Evolutionary conservation across 2,797 vertebrate genomes (phyloP), one percentile per base, ranked within the genome.

Genomic region (Thunnus albacares): DNA sequence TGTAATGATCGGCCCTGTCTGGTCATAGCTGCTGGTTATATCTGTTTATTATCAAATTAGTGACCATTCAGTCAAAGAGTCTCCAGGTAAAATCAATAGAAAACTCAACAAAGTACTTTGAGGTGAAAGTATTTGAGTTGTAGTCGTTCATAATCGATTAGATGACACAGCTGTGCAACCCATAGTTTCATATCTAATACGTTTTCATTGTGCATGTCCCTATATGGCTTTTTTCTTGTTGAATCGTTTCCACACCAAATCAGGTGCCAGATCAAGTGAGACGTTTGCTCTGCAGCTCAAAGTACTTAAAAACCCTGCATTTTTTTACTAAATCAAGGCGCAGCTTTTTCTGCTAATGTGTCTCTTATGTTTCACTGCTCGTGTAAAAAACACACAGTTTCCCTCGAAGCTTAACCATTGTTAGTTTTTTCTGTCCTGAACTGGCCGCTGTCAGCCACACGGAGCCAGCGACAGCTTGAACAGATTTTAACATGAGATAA

Each of bases 1-100:
- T 75, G 55, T 73, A 87, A 67, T 62, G 82, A 91, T 81, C 11
- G 22, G 55, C 20, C 30, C 24, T 52, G 63, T 65, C 55, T 72
- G 55, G 33, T 41, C 33, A 33, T 41, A 67, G 3, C 28, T 30
- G 28, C 28, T 30, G 28, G 5, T 30, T 30, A 30, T 5, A 30
- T 30, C 3, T 5, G 28, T 30, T 30, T 30, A 30, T 30, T 30
- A 30, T 30, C 5, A 3, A 30, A 30, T 30, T 30, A 30, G 28
- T 30, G 28, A 30, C 28, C 28, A 30, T 30, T 30, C 28, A 30
- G 28, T 30, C 4, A 30, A 30, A 30, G 28, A 30, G 28, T 30
- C 28, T 30, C 28, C 28, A 30, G 28, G 28, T 30, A 53, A 58
- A 61, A 58, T 67, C 3, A 71, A 71, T 13, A 47, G 22, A 35